These are phyloP conservation scores for Fregata magnificens DNA, from an alignment of 2,113 vertebrate species.

Conservation along the genomic window DNA sequence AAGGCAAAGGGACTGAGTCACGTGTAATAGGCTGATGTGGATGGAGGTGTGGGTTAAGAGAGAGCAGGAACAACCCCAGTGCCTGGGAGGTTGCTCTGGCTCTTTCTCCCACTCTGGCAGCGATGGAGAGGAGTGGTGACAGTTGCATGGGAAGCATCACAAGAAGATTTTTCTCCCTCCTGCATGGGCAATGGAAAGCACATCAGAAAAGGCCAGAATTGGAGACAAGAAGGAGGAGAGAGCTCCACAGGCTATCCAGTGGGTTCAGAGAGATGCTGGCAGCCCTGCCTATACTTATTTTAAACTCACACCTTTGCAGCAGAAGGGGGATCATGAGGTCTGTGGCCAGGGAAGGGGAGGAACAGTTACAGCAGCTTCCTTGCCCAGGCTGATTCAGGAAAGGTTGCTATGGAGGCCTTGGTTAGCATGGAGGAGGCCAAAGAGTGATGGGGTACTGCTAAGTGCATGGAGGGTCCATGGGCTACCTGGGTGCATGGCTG, in stretches of 20 bases:
- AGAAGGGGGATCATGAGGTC: neutral
- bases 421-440: neutral
- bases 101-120: neutral
- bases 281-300: neutral
- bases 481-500: neutral
- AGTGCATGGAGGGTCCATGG: neutral
- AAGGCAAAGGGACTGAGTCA: neutral
- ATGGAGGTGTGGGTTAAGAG: neutral
- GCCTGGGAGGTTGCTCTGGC: neutral
- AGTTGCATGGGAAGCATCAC: neutral
- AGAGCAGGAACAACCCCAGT: neutral
- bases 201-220: neutral
- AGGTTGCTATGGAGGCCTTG: neutral
- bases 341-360: neutral
- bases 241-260: neutral
- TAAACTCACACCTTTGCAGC: neutral
- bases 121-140: neutral
- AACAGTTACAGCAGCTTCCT: neutral
- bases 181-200: fast-evolving
- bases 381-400: neutral
- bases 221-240: neutral
- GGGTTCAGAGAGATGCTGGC: neutral
- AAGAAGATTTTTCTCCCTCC: neutral
- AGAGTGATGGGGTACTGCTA: neutral
- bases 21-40: neutral